Percentiles rank a stretch among this genome's conserved stretches.
These are phyloP conservation scores for Cyanoramphus novaezelandiae DNA, from an alignment of 2,113 vertebrate species.

Conservation along the genomic window DNA sequence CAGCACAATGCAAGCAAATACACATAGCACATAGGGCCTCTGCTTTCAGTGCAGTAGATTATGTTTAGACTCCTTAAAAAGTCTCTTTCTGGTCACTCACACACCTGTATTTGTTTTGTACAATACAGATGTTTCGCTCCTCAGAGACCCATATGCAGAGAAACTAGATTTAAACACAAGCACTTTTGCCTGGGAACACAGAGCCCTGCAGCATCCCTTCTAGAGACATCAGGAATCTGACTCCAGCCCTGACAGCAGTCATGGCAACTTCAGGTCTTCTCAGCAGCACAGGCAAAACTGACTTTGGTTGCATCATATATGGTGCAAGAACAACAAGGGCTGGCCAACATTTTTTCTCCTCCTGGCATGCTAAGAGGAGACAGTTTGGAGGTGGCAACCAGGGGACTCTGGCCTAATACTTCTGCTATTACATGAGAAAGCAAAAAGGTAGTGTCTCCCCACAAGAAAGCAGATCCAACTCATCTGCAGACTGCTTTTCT, in stretches of 20 bases:
- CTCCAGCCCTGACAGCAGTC: neutral
- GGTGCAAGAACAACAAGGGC: neutral
- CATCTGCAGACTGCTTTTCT: neutral
- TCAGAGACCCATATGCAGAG: neutral
- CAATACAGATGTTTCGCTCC: neutral
- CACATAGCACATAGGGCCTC: accelerated
- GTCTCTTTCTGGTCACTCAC: neutral
- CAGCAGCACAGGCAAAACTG: neutral
- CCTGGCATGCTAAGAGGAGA: neutral
- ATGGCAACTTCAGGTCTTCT: neutral
- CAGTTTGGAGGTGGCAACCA: neutral
- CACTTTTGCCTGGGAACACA: neutral
- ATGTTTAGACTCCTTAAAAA: neutral
- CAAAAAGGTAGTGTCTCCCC: accelerated
- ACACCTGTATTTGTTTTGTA: neutral
- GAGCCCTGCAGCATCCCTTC: neutral
- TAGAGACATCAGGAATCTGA: neutral
- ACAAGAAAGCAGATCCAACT: neutral
- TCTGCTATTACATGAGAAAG: neutral
- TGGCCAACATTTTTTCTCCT: neutral
- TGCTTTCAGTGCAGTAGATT: neutral
- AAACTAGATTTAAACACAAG: neutral
- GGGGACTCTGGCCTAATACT: neutral
- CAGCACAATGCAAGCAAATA: neutral
- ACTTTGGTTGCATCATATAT: neutral